Evolutionary conservation across 2,113 vertebrate species (phyloP), one percentile per base, ranked within the genome.

Genomic region (Malaclemys terrapin): DNA sequence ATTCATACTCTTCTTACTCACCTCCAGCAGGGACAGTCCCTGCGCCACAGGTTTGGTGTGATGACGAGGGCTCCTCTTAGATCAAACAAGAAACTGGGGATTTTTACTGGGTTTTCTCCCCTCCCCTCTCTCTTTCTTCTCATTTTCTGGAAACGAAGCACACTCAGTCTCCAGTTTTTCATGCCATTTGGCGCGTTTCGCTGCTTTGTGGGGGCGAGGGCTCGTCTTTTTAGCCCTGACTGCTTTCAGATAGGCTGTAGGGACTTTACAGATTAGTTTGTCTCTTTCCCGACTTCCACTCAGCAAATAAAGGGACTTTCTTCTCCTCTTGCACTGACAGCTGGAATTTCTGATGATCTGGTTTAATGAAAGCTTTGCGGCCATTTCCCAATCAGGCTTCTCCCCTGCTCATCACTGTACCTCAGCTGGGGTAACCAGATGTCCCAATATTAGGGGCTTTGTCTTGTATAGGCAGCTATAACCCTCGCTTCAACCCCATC

Each of bases 61-160:
- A 29, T 80, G 80, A 20, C 84, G 42, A 5, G 0, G 24, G 62
- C 83, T 27, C 72, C 80, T 91, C 56, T 53, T 31, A 65, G 75
- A 35, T 13, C 90, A 69, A 93, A 88, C 87, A 85, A 89, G 59
- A 93, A 12, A 8, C 0, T 1, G 31, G 93, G 93, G 93, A 75
- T 78, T 93, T 92, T 94, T 50, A 52, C 76, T 8, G 62, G 87
- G 76, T 62, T 87, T 91, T 89, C 89, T 95, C 24, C 87, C 91
- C 65, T 62, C 0, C 2, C n/a, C n/a, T 75, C 6, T 52, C 54
- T 52, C 47, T 80, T 83, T 84, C 81, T 75, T 53, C 82, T 90
- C 85, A 59, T 92, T 93, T 95, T 93, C 95, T 93, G 91, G 93
- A 93, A 96, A 88, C 49, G 79, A 87, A 82, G 62, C 56, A 52